Conservation (phyloP, 2,113 vertebrate species). For the Thymallus thymallus region DNA sequence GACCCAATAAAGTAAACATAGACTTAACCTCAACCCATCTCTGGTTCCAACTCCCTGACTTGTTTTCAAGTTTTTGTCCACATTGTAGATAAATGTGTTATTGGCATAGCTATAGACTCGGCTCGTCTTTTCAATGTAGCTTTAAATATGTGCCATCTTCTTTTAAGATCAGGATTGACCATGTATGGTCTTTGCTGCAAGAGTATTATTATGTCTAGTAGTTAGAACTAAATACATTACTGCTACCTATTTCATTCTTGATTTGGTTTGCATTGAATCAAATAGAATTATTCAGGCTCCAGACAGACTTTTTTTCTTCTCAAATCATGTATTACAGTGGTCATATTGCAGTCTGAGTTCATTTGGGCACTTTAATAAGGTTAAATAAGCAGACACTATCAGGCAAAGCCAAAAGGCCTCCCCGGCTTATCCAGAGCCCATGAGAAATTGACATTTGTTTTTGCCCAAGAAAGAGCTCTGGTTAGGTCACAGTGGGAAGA, state of each 20-base stretch:
- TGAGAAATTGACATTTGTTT: conserved; percentile 44
- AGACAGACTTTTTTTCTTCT: conserved; percentile 24
- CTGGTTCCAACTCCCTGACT: no score
- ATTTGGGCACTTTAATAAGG: conserved; percentile 41
- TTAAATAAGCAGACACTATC: conserved; percentile 47
- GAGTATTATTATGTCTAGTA: neutral
- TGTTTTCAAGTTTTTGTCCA: no score
- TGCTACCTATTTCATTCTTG: neutral
- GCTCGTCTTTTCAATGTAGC: no score
- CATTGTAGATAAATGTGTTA: no score
- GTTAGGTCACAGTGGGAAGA: conserved; percentile 37
- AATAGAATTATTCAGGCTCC: conserved; percentile 31
- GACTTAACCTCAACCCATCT: no score
- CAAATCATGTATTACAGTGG: conserved; percentile 30
- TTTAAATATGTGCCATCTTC: no score
- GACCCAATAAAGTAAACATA: no score
- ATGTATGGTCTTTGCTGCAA: neutral
- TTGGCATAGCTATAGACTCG: no score
- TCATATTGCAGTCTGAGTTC: conserved; percentile 56
- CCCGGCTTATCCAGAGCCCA: conserved; percentile 36
- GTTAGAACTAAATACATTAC: neutral
- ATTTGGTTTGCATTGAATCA: neutral
- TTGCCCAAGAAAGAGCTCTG: conserved; percentile 50
- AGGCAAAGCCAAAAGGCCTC: conserved; percentile 43
- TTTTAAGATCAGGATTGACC: no score